A percentile compares a stretch with the other conserved stretches of the same genome.
Evolutionary conservation across 2,113 vertebrate species (phyloP).

Genomic region (Tricholaema leucomelas): DNA sequence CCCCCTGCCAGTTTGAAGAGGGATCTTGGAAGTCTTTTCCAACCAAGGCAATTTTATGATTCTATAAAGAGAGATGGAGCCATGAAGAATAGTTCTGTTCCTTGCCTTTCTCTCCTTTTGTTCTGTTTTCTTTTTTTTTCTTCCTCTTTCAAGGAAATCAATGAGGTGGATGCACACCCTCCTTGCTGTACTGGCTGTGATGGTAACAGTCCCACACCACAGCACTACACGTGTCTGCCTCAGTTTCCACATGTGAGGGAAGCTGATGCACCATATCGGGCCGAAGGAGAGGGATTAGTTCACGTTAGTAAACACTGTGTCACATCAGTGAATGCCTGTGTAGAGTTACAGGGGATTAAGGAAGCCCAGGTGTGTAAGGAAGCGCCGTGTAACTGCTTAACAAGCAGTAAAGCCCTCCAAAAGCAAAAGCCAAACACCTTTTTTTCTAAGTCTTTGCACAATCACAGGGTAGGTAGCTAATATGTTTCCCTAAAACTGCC

Average conservation of each 20-base stretch:
- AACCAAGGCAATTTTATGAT: too few species aligned
- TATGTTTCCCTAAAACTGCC: neutral
- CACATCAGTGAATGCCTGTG: neutral
- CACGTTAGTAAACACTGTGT: neutral
- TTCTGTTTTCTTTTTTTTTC: too few species aligned
- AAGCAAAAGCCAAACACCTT: neutral
- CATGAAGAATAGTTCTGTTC: neutral
- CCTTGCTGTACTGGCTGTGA: neutral
- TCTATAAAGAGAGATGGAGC: neutral
- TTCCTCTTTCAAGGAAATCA: fast-evolving
- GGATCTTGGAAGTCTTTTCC: too few species aligned
- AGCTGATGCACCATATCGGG: neutral
- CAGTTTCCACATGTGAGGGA: neutral
- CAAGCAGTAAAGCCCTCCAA: neutral
- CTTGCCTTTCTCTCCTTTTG: neutral
- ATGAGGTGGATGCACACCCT: neutral
- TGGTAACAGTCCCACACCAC: neutral
- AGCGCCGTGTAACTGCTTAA: fast-evolving
- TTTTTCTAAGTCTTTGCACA: neutral
- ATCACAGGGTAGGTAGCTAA: neutral
- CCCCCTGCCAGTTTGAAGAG: neutral
- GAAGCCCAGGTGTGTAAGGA: neutral
- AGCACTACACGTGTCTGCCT: neutral
- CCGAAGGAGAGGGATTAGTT: neutral
- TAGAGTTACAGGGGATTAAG: neutral